These are phyloP conservation scores for Papilio glaucus DNA, from an alignment of 1,140 invertebrate species.

Conservation along the genomic window DNA sequence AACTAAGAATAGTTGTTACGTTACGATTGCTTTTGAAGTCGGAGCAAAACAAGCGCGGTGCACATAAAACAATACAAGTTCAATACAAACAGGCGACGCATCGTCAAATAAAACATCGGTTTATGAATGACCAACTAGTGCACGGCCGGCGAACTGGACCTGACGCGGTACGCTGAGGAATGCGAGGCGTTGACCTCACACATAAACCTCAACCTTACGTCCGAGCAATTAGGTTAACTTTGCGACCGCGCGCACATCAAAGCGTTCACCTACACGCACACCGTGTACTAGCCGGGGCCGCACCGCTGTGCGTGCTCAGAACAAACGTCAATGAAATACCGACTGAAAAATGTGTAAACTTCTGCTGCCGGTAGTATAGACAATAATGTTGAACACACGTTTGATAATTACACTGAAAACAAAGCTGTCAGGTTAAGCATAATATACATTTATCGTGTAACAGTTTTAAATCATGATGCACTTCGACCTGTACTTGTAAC, in stretches of 20 bases:
- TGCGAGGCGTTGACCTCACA: neutral
- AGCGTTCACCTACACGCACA: neutral
- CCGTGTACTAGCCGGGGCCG: neutral
- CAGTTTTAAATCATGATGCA: too few species aligned
- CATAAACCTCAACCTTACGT: neutral
- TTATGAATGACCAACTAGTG: conserved; percentile 21
- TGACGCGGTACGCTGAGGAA: neutral
- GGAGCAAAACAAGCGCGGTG: too few species aligned
- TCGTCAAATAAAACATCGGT: neutral
- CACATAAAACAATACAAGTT: neutral
- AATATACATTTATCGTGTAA: too few species aligned
- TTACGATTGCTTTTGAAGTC: too few species aligned
- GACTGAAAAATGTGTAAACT: neutral
- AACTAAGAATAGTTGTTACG: too few species aligned
- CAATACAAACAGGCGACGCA: neutral
- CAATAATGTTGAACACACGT: neutral
- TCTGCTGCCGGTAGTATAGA: neutral
- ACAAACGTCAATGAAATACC: neutral
- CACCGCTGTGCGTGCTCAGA: neutral
- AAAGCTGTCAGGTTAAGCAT: too few species aligned
- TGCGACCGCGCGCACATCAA: neutral
- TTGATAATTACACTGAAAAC: too few species aligned
- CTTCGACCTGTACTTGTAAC: too few species aligned
- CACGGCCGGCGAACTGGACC: neutral
- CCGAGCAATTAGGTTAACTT: neutral